Conservation (phyloP, 1,140 invertebrate genomes). For the Tetramorium parvispinum region DNA sequence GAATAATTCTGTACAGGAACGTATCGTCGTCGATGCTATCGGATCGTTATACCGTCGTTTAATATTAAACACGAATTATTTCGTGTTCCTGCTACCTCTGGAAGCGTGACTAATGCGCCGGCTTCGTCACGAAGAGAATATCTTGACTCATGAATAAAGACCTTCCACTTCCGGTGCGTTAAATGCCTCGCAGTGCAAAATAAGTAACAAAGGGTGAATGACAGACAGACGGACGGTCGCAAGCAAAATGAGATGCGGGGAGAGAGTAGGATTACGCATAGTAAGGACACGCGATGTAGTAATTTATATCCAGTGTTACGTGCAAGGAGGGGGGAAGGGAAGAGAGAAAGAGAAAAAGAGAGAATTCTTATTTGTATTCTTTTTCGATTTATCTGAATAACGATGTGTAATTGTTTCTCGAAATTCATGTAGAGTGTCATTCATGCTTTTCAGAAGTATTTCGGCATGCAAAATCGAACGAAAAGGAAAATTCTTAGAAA, state of each 20-base stretch:
- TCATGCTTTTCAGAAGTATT: background rate
- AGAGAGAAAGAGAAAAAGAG: background rate
- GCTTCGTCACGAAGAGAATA: slow-evolving; percentile 47
- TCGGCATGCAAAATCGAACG: background rate
- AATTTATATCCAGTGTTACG: slow-evolving; percentile 70
- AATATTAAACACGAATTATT: slow-evolving; percentile 49
- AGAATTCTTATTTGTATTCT: background rate
- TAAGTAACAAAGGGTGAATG: slow-evolving; percentile 52
- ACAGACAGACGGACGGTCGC: slow-evolving; percentile 46
- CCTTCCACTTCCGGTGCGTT: slow-evolving; percentile 56
- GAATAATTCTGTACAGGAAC: background rate
- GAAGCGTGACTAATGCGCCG: slow-evolving; percentile 40
- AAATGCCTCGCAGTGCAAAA: slow-evolving; percentile 57
- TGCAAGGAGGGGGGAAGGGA: slow-evolving; percentile 1
- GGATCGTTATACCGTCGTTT: background rate
- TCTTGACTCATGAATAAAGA: slow-evolving; percentile 55
- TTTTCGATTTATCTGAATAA: slow-evolving; percentile 19
- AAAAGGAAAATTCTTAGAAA: slow-evolving; percentile 7
- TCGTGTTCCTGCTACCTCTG: slow-evolving; percentile 26
- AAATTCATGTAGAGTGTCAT: background rate
- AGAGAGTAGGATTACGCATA: slow-evolving; percentile 69
- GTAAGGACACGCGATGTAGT: slow-evolving; percentile 59
- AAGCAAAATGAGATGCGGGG: slow-evolving; percentile 39
- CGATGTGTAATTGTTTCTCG: slow-evolving; percentile 45
- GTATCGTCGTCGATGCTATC: slow-evolving; percentile 23